Evolutionary conservation across 2,113 vertebrate genomes (phyloP).

Genomic region (Scortum barcoo): DNA sequence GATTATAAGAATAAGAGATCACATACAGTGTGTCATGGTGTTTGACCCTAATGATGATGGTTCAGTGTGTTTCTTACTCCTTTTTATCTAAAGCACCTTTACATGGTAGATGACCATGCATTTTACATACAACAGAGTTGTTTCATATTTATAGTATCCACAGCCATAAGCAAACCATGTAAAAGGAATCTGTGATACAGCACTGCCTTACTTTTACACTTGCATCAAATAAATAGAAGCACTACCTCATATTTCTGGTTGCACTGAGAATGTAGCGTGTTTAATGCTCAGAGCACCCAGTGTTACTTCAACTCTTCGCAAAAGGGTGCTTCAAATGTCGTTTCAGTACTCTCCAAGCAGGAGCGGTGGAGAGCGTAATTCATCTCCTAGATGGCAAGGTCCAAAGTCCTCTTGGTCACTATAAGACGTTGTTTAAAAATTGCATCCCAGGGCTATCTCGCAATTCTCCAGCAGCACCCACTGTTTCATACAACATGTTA

Average conservation of each 20-base stretch:
- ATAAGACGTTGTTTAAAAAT: not conserved
- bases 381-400: slow-evolving; percentile 41
- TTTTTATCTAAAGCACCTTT: slow-evolving; percentile 4
- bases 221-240: slow-evolving; percentile 15
- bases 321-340: slow-evolving; percentile 37
- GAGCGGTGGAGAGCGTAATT: slow-evolving; percentile 13
- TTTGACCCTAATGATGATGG: slow-evolving; percentile 15
- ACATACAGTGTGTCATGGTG: not conserved
- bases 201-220: slow-evolving; percentile 22
- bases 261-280: slow-evolving; percentile 23
- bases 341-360: slow-evolving; percentile 21
- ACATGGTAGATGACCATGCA: not conserved
- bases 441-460: slow-evolving; percentile 3
- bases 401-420: slow-evolving; percentile 29
- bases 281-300: not conserved
- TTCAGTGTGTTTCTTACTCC: not conserved
- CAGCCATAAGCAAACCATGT: not conserved
- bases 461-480: not conserved
- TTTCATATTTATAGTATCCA: slow-evolving; percentile 22
- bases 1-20: not conserved
- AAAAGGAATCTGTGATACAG: slow-evolving; percentile 7
- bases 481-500: not conserved
- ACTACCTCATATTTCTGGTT: not conserved
- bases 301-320: not conserved
- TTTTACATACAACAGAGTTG: slow-evolving; percentile 4